These are phyloP conservation scores for Natrix natrix DNA, from an alignment of 2,797 vertebrate species.

Conservation along the genomic window DNA sequence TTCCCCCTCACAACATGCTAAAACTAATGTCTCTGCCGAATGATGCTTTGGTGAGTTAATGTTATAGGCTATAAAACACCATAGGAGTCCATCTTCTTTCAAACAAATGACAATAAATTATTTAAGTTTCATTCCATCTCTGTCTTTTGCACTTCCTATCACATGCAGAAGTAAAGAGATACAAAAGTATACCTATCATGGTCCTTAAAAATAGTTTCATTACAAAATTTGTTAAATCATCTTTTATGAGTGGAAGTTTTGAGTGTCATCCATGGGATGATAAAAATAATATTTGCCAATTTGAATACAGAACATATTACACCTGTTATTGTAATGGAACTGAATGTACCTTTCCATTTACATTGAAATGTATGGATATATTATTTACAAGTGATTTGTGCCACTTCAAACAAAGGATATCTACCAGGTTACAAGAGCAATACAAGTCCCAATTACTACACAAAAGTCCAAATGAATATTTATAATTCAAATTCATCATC, in stretches of 20 bases:
- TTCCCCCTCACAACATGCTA: neutral
- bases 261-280: neutral
- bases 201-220: conserved; percentile 4
- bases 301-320: neutral
- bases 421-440: neutral
- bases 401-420: neutral
- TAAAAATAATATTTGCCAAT: neutral
- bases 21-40: conserved; percentile 28
- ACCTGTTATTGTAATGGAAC: neutral
- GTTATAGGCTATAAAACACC: neutral
- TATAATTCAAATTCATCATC: neutral
- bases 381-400: neutral
- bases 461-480: neutral
- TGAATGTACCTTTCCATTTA: neutral
- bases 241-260: neutral
- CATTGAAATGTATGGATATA: neutral
- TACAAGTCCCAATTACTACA: neutral
- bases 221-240: conserved; percentile 11
- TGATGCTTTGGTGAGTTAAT: conserved; percentile 42
- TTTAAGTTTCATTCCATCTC: neutral
- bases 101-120: conserved; percentile 20
- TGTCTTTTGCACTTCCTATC: neutral
- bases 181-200: neutral
- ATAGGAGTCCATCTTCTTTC: conserved; percentile 18
- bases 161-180: conserved; percentile 25